These are phyloP conservation scores for Plotosus lineatus DNA, from an alignment of 2,113 vertebrate genomes.

Conservation along the genomic window DNA sequence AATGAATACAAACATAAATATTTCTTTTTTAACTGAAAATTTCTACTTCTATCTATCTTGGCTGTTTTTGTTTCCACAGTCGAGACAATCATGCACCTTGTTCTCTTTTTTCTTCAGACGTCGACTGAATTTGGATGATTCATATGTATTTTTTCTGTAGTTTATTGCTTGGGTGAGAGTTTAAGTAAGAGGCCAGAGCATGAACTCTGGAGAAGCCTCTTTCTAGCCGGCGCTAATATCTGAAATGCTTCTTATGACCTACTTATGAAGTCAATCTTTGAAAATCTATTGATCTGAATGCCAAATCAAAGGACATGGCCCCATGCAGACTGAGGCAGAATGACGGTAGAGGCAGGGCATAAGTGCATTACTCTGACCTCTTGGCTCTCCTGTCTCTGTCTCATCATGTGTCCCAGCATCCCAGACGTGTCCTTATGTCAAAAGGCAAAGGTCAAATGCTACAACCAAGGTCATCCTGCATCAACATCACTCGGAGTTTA, in stretches of 20 bases:
- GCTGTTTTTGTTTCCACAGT: not conserved
- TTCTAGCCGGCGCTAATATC: constrained; percentile 65
- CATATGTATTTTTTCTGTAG: constrained; percentile 45
- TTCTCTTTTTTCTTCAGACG: constrained; percentile 12
- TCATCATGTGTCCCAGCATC: constrained; percentile 72
- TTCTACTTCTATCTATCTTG: not conserved
- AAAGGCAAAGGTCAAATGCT: constrained; percentile 74
- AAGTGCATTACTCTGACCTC: constrained; percentile 77
- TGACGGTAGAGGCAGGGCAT: constrained; percentile 49
- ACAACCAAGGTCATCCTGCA: constrained; percentile 77
- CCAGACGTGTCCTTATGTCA: constrained; percentile 77
- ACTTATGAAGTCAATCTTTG: constrained; percentile 69
- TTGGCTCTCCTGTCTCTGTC: constrained; percentile 70
- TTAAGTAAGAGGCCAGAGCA: constrained; percentile 50
- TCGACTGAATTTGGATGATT: constrained; percentile 42
- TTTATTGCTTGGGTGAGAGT: constrained; percentile 54
- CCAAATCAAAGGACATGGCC: constrained; percentile 56
- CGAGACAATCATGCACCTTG: not conserved
- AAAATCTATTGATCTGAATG: constrained; percentile 68
- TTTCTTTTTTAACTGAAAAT: not conserved
- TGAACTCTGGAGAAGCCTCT: constrained; percentile 66
- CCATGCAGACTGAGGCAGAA: constrained; percentile 43
- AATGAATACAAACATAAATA: no score
- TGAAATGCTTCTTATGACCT: constrained; percentile 70
- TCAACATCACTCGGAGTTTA: constrained; percentile 79